Percentiles rank a stretch among this genome's conserved stretches.
phyloP scores from a whole-genome alignment of 2,797 vertebrate species.

The Hipposideros larvatus region DNA sequence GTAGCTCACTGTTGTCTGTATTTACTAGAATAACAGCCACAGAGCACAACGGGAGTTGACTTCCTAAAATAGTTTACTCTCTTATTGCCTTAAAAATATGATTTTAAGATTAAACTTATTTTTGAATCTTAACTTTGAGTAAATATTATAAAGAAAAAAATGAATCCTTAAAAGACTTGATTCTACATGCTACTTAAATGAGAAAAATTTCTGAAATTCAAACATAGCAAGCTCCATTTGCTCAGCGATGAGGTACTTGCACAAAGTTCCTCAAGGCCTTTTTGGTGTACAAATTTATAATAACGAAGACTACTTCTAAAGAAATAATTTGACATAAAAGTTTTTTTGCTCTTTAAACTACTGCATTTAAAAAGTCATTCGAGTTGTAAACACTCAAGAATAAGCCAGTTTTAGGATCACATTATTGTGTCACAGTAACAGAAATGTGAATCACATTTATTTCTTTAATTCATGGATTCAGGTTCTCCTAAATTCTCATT shows the following conservation, averaged over 20 bases:
- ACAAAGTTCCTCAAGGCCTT: constrained; percentile 70
- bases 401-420: constrained; percentile 74
- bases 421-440: constrained; percentile 79
- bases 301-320: constrained; percentile 70
- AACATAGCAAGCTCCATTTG: constrained; percentile 82
- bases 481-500: constrained; percentile 71
- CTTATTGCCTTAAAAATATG: constrained; percentile 65
- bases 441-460: constrained; percentile 74
- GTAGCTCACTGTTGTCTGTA: constrained; percentile 25
- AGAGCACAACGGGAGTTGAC: constrained; percentile 61
- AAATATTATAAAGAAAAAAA: constrained; percentile 75
- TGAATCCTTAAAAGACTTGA: constrained; percentile 71
- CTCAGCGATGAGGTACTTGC: constrained; percentile 73
- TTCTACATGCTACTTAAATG: constrained; percentile 77
- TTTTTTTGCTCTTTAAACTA: constrained; percentile 60
- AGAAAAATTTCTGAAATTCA: constrained; percentile 76
- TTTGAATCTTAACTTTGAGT: constrained; percentile 77
- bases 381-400: constrained; percentile 76
- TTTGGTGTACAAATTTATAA: constrained; percentile 74
- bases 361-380: constrained; percentile 69
- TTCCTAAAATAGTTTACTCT: constrained; percentile 58
- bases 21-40: constrained; percentile 67
- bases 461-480: constrained; percentile 73
- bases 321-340: constrained; percentile 61
- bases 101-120: constrained; percentile 77